Percentiles rank a stretch among this genome's conserved stretches.
phyloP scores from a whole-genome alignment of 2,888 invertebrate genomes.

The Tipula unca region DNA sequence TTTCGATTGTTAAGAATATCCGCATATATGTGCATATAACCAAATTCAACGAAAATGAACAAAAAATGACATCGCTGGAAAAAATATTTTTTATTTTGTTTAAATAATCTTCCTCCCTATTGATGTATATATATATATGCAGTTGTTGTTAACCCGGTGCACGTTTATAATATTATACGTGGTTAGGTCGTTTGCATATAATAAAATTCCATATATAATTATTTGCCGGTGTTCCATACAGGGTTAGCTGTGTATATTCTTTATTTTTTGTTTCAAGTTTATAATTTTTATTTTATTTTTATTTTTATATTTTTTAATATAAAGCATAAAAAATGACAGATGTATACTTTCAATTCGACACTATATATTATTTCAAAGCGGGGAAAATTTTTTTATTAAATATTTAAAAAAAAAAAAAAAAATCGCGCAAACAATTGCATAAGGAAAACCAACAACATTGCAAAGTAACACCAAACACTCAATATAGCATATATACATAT shows the following conservation, averaged over 20 bases:
- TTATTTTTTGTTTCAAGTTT: background rate
- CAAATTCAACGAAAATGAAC: background rate
- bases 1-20: constrained; percentile 8
- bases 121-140: background rate
- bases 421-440: background rate
- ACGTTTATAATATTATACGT: background rate
- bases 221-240: background rate
- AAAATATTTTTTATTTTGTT: background rate
- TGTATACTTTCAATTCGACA: constrained; percentile 8
- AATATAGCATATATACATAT: background rate
- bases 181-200: background rate
- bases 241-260: background rate
- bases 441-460: background rate
- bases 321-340: constrained; percentile 14
- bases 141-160: background rate
- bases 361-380: background rate
- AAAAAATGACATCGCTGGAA: background rate
- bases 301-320: background rate
- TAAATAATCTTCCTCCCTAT: background rate
- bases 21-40: background rate
- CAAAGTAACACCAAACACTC: background rate
- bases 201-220: background rate
- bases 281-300: background rate
- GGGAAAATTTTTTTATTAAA: background rate
- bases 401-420: background rate